Conservation (phyloP, 2,888 invertebrate genomes). For the Limnephilus rhombicus region DNA sequence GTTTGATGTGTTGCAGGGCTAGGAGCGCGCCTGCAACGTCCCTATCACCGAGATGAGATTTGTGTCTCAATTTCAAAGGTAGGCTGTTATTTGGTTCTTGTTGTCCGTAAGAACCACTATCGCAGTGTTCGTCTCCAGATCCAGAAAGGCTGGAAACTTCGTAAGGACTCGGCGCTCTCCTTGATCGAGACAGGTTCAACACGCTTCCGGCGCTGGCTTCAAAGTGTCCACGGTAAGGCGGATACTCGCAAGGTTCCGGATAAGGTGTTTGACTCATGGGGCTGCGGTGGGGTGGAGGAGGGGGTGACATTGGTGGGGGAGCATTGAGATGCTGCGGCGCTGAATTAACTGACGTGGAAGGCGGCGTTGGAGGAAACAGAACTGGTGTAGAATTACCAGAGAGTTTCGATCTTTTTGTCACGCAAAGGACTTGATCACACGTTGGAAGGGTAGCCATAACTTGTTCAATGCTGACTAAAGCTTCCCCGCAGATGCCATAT, state of each 20-base stretch:
- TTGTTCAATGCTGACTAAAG: slow-evolving; percentile 91
- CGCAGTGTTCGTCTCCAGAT: slow-evolving; percentile 77
- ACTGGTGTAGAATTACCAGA: slow-evolving; percentile 71
- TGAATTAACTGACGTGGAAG: slow-evolving; percentile 76
- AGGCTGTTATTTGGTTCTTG: slow-evolving; percentile 86
- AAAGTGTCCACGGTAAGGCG: slow-evolving; percentile 77
- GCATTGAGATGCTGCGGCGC: slow-evolving; percentile 66
- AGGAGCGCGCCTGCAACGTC: slow-evolving; percentile 91
- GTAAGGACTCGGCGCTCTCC: slow-evolving; percentile 86
- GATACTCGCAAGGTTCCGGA: slow-evolving; percentile 75
- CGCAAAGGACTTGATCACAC: slow-evolving; percentile 90
- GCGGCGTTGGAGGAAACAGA: slow-evolving; percentile 78
- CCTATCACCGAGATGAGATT: slow-evolving; percentile 92
- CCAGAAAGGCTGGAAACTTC: slow-evolving; percentile 87
- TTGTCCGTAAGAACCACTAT: slow-evolving; percentile 72
- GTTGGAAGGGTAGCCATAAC: slow-evolving; percentile 91
- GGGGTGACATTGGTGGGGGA: slow-evolving; percentile 68
- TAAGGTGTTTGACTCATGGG: slow-evolving; percentile 76
- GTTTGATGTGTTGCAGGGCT: slow-evolving; percentile 91
- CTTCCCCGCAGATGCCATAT: slow-evolving; percentile 93
- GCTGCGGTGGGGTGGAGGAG: slow-evolving; percentile 77
- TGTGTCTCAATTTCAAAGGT: slow-evolving; percentile 94
- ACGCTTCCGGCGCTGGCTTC: slow-evolving; percentile 81
- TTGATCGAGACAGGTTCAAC: slow-evolving; percentile 83
- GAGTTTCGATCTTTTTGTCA: slow-evolving; percentile 84